These are phyloP conservation scores for Drosophila pullipes DNA, from an alignment of 2,888 invertebrate species.

Conservation along the genomic window DNA sequence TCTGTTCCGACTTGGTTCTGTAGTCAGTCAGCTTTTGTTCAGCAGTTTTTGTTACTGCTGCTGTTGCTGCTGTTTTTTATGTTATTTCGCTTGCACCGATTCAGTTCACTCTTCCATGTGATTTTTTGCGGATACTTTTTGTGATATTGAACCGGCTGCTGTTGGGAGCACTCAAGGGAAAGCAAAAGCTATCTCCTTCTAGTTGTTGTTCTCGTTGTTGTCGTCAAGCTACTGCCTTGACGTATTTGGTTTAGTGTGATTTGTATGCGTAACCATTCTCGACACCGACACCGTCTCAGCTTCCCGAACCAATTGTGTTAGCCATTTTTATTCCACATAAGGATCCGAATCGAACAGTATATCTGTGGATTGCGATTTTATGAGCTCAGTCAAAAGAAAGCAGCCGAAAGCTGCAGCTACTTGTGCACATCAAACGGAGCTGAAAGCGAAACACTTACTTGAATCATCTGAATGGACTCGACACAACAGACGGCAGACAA, in stretches of 20 bases:
- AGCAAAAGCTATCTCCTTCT: conserved; percentile 53
- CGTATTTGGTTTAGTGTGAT: conserved; percentile 77
- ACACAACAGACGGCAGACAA: conserved; percentile 19
- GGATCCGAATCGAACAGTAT: conserved; percentile 19
- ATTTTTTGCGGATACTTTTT: conserved; percentile 57
- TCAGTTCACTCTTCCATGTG: conserved; percentile 30
- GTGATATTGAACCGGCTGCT: conserved; percentile 70
- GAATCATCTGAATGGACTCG: conserved; percentile 48
- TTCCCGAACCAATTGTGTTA: not conserved
- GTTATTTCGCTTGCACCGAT: conserved; percentile 18
- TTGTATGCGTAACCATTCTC: conserved; percentile 55
- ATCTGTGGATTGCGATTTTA: conserved; percentile 55
- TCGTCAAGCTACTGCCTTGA: conserved; percentile 59
- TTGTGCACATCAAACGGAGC: conserved; percentile 71
- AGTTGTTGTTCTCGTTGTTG: conserved; percentile 22
- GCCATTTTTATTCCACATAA: not conserved
- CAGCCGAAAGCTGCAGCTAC: conserved; percentile 54
- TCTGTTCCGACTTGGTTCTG: conserved; percentile 73
- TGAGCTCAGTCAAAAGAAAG: conserved; percentile 49
- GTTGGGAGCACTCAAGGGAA: conserved; percentile 69
- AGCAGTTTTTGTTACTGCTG: conserved; percentile 21
- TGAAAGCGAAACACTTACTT: conserved; percentile 73
- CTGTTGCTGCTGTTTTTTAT: conserved; percentile 2
- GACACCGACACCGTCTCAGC: not conserved
- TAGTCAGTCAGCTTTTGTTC: conserved; percentile 74